A percentile compares a stretch with the other conserved stretches of the same genome.
These are phyloP conservation scores for Astreopora myriophthalma DNA, from an alignment of 64 coral and sea anemone species.

Conservation along the genomic window DNA sequence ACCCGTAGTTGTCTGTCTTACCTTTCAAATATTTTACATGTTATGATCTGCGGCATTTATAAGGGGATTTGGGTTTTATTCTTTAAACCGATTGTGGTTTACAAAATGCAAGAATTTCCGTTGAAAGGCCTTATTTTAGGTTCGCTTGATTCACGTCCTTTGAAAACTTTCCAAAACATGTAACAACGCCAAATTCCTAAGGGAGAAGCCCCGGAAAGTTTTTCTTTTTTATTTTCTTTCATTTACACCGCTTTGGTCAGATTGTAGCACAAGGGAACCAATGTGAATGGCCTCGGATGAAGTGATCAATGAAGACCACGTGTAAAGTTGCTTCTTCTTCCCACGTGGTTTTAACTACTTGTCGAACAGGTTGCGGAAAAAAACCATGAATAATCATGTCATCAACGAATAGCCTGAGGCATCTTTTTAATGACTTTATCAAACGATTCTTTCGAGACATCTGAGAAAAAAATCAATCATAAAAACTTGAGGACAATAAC, in stretches of 20 bases:
- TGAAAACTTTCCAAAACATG: neutral
- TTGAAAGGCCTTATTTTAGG: neutral
- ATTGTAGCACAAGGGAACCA: no score
- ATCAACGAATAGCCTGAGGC: neutral
- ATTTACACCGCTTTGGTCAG: no score
- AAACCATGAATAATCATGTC: neutral
- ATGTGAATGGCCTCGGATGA: no score
- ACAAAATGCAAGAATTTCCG: neutral
- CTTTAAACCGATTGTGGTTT: neutral
- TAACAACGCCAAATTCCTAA: neutral
- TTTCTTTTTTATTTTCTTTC: neutral
- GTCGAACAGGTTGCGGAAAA: no score
- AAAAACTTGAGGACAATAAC: neutral
- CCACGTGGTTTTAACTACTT: neutral
- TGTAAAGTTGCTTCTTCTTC: neutral
- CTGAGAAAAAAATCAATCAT: neutral
- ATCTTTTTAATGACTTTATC: neutral
- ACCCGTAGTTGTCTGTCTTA: no score
- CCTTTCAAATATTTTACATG: no score
- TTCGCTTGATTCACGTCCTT: neutral
- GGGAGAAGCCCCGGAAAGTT: neutral
- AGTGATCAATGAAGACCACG: neutral
- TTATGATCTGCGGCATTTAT: neutral
- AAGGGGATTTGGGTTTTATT: neutral
- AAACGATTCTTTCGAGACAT: neutral